Evolutionary conservation across 1,140 invertebrate genomes (phyloP).

Genomic region (Drosophila erecta): DNA sequence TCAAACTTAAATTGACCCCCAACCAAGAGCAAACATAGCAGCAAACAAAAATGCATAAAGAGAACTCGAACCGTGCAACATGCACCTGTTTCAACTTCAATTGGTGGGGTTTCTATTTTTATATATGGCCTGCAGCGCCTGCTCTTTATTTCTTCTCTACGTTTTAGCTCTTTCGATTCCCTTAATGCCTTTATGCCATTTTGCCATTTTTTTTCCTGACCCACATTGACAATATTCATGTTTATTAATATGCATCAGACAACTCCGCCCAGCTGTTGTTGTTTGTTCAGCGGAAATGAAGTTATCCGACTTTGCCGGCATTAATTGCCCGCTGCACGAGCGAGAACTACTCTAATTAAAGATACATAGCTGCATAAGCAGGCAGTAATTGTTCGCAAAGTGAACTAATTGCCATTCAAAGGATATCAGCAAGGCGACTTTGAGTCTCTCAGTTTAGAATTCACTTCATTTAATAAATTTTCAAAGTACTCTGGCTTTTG

Average conservation of each 20-base stretch:
- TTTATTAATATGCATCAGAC: conserved; percentile 71
- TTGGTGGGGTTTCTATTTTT: conserved; percentile 58
- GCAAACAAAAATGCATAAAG: conserved; percentile 14
- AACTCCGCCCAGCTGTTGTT: conserved; percentile 62
- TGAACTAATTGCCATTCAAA: conserved; percentile 16
- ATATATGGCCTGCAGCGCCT: conserved; percentile 51
- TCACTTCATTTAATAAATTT: too few species aligned
- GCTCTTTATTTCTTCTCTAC: conserved; percentile 10
- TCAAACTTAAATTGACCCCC: conserved; percentile 48
- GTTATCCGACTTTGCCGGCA: conserved; percentile 56
- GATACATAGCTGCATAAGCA: conserved; percentile 7
- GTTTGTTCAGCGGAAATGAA: conserved; percentile 68
- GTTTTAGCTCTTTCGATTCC: conserved; percentile 13
- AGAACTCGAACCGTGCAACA: conserved; percentile 18
- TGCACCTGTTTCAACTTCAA: conserved; percentile 78
- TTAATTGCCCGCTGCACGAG: conserved; percentile 29
- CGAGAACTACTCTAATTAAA: conserved; percentile 40
- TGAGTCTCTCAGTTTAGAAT: background rate
- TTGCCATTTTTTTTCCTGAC: conserved; percentile 38
- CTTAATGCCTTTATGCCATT: conserved; percentile 37
- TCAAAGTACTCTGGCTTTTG: too few species aligned
- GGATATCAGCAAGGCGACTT: background rate
- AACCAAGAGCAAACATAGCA: conserved; percentile 33
- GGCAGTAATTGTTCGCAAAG: conserved; percentile 25
- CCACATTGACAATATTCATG: conserved; percentile 77